These are phyloP conservation scores for Trididemnum miniatum DNA, from an alignment of 23 tunicate genomes.

Conservation along the genomic window DNA sequence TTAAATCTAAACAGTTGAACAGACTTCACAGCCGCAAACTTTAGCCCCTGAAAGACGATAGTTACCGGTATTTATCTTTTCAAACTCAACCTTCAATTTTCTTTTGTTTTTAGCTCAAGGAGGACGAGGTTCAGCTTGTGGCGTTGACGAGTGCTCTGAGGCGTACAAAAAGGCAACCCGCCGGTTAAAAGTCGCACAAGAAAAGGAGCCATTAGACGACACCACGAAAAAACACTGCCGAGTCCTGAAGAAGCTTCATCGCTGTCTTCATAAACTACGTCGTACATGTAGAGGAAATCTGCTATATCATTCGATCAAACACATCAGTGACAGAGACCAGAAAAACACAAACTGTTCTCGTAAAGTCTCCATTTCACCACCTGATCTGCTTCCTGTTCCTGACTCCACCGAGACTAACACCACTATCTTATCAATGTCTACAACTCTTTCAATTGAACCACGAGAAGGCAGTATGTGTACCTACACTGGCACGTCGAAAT, in stretches of 20 bases:
- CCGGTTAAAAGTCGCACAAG: slow-evolving; percentile 3
- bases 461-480: slow-evolving; percentile 37
- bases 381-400: not conserved
- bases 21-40: no score
- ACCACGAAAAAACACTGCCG: slow-evolving; percentile 7
- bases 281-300: slow-evolving; percentile 49
- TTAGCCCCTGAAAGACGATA: no score
- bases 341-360: slow-evolving; percentile 17
- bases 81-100: no score
- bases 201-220: not conserved
- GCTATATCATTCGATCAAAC: slow-evolving; percentile 50
- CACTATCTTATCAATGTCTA: not conserved
- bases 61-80: no score
- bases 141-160: slow-evolving; percentile 6
- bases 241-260: slow-evolving; percentile 12
- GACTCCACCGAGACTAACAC: not conserved
- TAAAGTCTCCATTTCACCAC: not conserved
- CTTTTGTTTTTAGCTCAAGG: not conserved
- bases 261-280: slow-evolving; percentile 36
- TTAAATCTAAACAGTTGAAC: no score
- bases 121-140: not conserved
- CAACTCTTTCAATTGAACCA: not conserved
- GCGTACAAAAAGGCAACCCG: slow-evolving; percentile 2
- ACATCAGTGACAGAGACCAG: slow-evolving; percentile 27
- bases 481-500: slow-evolving; percentile 57